Conservation (phyloP, 2,888 invertebrate genomes). For the Microctonus aethiopoides region DNA sequence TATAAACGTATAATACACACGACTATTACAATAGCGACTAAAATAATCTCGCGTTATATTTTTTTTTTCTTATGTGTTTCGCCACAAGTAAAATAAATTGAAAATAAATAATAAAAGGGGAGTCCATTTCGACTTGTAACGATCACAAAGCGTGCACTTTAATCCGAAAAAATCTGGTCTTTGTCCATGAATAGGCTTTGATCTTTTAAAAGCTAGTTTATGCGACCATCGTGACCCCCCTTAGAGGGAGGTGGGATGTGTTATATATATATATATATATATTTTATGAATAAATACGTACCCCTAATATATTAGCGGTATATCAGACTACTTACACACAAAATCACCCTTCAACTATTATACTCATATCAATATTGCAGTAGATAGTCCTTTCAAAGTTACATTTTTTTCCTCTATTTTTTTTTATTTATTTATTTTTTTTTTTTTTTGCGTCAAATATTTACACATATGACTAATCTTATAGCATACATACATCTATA, state of each 20-base stretch:
- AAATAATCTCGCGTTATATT: slow-evolving; percentile 12
- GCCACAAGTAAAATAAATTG: background rate
- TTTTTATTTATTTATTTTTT: background rate
- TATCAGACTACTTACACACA: slow-evolving; percentile 10
- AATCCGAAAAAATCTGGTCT: slow-evolving; percentile 57
- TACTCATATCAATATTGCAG: background rate
- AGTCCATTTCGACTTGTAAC: background rate
- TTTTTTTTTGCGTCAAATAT: background rate
- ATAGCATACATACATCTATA: background rate
- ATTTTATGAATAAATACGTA: too few species aligned
- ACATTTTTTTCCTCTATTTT: background rate
- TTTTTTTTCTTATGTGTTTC: too few species aligned
- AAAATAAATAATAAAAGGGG: background rate
- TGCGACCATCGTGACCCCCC: slow-evolving; percentile 26
- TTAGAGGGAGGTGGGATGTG: background rate
- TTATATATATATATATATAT: background rate
- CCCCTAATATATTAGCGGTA: slow-evolving; percentile 24
- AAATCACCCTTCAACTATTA: background rate
- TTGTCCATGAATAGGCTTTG: slow-evolving; percentile 42
- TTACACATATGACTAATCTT: background rate
- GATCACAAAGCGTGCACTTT: slow-evolving; percentile 34
- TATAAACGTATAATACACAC: slow-evolving; percentile 2
- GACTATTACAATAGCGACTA: slow-evolving; percentile 8
- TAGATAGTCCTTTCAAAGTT: background rate
- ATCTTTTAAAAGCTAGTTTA: slow-evolving; percentile 60